phyloP scores from a whole-genome alignment of 2,797 vertebrate species.

The Arremon brunneinucha region DNA sequence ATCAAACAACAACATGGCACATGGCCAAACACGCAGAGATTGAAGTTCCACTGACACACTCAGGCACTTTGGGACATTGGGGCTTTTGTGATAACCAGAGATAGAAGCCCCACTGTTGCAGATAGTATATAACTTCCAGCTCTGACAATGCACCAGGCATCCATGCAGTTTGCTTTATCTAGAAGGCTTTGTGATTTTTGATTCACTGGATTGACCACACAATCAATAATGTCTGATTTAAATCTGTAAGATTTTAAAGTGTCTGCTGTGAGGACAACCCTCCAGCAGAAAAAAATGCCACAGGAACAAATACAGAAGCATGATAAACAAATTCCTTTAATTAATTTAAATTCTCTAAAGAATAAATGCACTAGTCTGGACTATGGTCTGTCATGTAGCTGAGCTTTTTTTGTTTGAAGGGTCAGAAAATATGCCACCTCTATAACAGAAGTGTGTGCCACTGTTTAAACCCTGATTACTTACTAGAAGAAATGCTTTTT shows the following conservation, averaged over 20 bases:
- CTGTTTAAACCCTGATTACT: not conserved
- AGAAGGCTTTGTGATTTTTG: not conserved
- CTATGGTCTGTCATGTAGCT: not conserved
- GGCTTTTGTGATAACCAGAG: not conserved
- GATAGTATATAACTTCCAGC: not conserved
- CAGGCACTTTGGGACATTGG: not conserved
- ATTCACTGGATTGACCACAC: not conserved
- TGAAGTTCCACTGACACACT: not conserved
- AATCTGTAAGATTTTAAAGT: not conserved
- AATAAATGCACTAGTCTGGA: not conserved
- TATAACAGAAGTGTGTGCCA: not conserved
- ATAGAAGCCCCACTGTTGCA: not conserved
- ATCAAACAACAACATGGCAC: not conserved
- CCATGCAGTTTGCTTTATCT: not conserved
- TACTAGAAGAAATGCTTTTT: accelerated
- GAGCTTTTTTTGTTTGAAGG: not conserved
- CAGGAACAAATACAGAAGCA: not conserved
- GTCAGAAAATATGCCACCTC: not conserved
- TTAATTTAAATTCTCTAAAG: not conserved
- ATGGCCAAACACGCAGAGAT: not conserved
- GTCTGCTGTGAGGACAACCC: not conserved
- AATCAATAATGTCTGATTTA: not conserved
- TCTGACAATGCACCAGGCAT: not conserved
- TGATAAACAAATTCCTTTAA: not conserved
- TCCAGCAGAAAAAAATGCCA: not conserved